phyloP scores from a whole-genome alignment of 1,140 invertebrate species.

The Lepidurus packardi region DNA sequence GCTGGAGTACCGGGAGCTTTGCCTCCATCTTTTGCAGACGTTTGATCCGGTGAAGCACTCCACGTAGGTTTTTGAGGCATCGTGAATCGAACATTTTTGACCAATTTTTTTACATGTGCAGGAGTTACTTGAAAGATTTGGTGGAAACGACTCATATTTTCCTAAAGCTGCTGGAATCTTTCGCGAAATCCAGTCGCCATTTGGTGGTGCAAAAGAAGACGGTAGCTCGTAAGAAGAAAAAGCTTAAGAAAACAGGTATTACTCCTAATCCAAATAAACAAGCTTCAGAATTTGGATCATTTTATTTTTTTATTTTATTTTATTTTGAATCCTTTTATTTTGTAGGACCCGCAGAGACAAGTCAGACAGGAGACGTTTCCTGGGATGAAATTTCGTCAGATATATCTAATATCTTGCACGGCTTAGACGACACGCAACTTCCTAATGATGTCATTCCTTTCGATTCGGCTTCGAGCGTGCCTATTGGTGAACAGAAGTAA shows the following conservation, averaged over 20 bases:
- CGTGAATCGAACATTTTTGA: neutral
- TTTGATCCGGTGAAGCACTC: slow-evolving; percentile 84
- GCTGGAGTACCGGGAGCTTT: slow-evolving; percentile 86
- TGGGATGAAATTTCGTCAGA: slow-evolving; percentile 69
- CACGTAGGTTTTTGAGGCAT: slow-evolving; percentile 49
- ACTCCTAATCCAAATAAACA: neutral
- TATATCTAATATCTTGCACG: slow-evolving; percentile 62
- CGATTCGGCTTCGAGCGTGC: slow-evolving; percentile 73
- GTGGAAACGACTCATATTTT: slow-evolving; percentile 86
- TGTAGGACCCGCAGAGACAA: slow-evolving; percentile 47
- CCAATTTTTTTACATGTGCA: slow-evolving; percentile 42
- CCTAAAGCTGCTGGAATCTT: slow-evolving; percentile 82
- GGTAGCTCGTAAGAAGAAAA: slow-evolving; percentile 51
- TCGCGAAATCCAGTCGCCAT: slow-evolving; percentile 59
- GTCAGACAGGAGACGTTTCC: slow-evolving; percentile 50
- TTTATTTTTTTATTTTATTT: too few relatives aligned
- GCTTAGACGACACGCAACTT: slow-evolving; percentile 46
- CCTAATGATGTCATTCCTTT: slow-evolving; percentile 63
- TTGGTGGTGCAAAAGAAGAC: slow-evolving; percentile 66
- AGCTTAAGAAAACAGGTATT: slow-evolving; percentile 42
- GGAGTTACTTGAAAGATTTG: slow-evolving; percentile 77
- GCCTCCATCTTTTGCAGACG: slow-evolving; percentile 67
- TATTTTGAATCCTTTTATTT: slow-evolving; percentile 44
- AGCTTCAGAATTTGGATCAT: slow-evolving; percentile 33
- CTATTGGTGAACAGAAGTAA: slow-evolving; percentile 85